phyloP scores from a whole-genome alignment of 2,888 invertebrate species.

The Leistus spinibarbis region DNA sequence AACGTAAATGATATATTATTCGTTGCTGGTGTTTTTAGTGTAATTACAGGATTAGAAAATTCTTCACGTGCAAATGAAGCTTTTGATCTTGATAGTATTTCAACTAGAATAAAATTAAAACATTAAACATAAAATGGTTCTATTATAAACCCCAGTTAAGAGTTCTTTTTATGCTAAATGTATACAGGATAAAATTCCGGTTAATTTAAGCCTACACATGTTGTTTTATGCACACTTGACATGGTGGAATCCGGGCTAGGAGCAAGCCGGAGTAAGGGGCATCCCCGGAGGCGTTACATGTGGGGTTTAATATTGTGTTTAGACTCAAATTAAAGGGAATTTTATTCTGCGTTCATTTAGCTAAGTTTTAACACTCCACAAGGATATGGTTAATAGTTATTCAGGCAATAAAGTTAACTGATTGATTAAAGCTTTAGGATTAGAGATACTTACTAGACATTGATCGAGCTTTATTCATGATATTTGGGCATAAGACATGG shows the following conservation, averaged over 20 bases:
- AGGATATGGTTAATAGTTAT: background rate
- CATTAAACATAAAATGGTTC: no score
- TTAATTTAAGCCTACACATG: background rate
- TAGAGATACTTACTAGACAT: constrained; percentile 4
- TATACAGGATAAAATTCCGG: background rate
- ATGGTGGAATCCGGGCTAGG: background rate
- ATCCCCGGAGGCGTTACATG: background rate
- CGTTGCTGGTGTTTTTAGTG: constrained; percentile 6
- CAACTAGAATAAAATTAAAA: background rate
- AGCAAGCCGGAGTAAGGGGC: background rate
- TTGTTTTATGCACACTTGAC: background rate
- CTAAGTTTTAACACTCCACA: background rate
- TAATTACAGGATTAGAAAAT: constrained; percentile 11
- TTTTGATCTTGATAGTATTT: background rate
- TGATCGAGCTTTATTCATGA: background rate
- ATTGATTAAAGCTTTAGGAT: background rate
- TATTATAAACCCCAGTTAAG: no score
- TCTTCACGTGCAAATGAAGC: background rate
- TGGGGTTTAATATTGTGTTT: background rate
- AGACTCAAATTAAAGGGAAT: background rate
- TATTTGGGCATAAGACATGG: constrained; percentile 14
- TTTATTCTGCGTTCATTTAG: background rate
- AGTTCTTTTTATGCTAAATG: background rate
- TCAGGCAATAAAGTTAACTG: background rate
- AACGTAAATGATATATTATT: background rate